Evolutionary conservation across 2,888 invertebrate species (phyloP), one percentile per base, ranked within the genome.

Genomic region (Meandrusa payeni): DNA sequence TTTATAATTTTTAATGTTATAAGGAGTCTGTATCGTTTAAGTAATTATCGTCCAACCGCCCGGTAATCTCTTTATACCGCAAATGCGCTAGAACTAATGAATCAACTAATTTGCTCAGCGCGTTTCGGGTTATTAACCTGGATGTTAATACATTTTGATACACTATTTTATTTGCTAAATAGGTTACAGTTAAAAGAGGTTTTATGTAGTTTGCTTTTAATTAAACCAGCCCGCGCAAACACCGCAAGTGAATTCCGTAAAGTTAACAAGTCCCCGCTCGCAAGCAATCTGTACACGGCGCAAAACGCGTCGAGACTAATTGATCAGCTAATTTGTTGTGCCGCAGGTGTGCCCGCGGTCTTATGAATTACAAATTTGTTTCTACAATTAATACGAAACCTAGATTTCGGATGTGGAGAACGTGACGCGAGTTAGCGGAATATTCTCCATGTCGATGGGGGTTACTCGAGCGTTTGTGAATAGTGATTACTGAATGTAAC

Each of bases 301-400:
- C 15, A 29, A 26, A 61, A 71, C 74, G 69, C 74, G 66, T 19
- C 39, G 59, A 53, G 75, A 72, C 74, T 76, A 74, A 72, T 74
- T 76, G 70, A 76, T 75, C 74, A 76, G 69, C 57, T 70, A 66
- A 72, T 73, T 70, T 66, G 68, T 51, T 45, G 55, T 54, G 58
- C 55, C 53, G 62, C 65, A 66, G 64, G 64, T 64, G 64, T 61
- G 59, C 27, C 27, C 10, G 38, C 32, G 43, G 32, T 32, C 38
- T 69, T 69, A 68, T 69, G 67, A 70, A 72, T 72, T 60, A 67
- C 59, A 62, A 69, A 69, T 61, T 61, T 55, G 55, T 58, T 34
- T 45, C 45, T 29, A 19, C 34, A 20, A 45, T 40, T 40, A 45
- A 45, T 43, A 45, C 45, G n/a, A 27, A 45, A 33, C 28, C 17